Conservation (phyloP, 1,140 invertebrate genomes). For the Antheraea pernyi region DNA sequence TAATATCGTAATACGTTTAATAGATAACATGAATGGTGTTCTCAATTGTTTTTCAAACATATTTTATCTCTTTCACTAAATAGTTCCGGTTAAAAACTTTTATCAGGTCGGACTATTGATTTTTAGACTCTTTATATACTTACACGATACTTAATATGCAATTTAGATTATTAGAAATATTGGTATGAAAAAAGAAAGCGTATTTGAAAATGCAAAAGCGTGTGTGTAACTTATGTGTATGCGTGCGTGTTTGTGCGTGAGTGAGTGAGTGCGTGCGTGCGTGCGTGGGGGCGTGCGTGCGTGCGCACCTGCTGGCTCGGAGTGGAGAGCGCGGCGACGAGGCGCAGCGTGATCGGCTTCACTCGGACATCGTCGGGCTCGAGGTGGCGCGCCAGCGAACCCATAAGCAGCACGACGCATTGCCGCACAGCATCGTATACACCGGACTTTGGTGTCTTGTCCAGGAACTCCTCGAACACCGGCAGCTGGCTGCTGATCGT, state of each 20-base stretch:
- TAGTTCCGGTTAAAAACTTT: too few species aligned
- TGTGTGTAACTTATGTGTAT: too few species aligned
- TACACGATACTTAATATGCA: too few species aligned
- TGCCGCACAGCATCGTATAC: constrained; percentile 95
- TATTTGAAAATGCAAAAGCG: too few species aligned
- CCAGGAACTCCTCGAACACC: constrained; percentile 94
- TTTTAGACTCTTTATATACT: too few species aligned
- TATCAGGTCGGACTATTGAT: too few species aligned
- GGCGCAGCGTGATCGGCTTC: constrained; percentile 94
- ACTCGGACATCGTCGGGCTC: constrained; percentile 93
- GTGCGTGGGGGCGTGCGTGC: neutral
- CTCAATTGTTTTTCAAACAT: neutral
- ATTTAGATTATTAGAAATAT: too few species aligned
- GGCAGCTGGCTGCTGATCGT: constrained; percentile 88
- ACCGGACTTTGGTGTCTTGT: constrained; percentile 93
- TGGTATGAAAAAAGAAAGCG: too few species aligned
- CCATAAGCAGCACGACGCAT: constrained; percentile 98
- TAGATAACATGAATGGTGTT: neutral
- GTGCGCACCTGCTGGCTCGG: constrained; percentile 93
- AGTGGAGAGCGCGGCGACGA: constrained; percentile 95
- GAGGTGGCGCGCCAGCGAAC: constrained; percentile 96
- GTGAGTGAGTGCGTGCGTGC: neutral
- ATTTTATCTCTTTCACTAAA: too few species aligned
- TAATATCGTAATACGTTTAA: neutral
- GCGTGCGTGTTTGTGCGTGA: neutral